Evolutionary conservation across 2,113 vertebrate species (phyloP), one percentile per base, ranked within the genome.

Genomic region (Entomyzon cyanotis): DNA sequence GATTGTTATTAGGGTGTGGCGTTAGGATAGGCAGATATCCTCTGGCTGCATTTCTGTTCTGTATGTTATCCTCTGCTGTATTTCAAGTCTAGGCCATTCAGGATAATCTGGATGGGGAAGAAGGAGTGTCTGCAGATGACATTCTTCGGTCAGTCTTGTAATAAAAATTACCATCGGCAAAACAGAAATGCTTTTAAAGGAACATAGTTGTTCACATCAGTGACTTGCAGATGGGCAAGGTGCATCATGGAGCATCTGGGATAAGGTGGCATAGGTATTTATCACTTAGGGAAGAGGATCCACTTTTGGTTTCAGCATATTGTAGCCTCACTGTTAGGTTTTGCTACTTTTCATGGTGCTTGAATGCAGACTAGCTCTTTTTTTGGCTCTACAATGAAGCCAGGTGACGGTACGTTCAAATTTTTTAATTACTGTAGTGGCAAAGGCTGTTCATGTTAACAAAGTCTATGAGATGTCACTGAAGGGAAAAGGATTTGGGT

Each of bases 361-460:
- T 80, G 58, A 55, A 64, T 49, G 21, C 67, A 56, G 37, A 15
- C 19, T 52, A 33, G 15, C 33, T 76, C 27, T n/a, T 59, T 15
- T 50, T 85, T 59, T 78, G 30, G 27, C 24, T 92, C 31, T 9
- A 3, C 1, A 0, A 12, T 41, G 68, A 87, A 85, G 28, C 53
- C 52, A 11, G 16, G 4, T 49, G 41, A 74, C 62, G 46, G 14
- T 17, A 23, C 0, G 0, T 31, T 83, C 15, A 63, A 7, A 3
- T n/a, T 21, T 65, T 64, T 67, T 4, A 67, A 30, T 50, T 9
- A 5, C 25, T 50, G 28, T 64, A 41, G 41, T 63, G 24, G 21
- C 59, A 65, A 27, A 56, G 24, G 28, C 37, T 15, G 31, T 70
- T 91, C 5, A 4, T 18, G 3, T 78, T 64, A 44, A 35, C 4